These are phyloP conservation scores for Hermatobates lingyangjiaoensis DNA, from an alignment of 1,140 invertebrate species.

Conservation along the genomic window DNA sequence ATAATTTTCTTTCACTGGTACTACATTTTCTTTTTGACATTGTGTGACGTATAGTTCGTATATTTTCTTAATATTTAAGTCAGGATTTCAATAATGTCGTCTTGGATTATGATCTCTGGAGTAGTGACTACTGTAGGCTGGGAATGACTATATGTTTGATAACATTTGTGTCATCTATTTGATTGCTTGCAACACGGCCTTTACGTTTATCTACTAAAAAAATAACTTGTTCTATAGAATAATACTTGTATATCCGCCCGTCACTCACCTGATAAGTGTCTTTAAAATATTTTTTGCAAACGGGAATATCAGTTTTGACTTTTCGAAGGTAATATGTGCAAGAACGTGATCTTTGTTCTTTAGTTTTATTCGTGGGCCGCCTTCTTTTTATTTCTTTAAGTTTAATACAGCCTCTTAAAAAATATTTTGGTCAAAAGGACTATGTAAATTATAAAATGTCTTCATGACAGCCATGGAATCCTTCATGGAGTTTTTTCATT, in stretches of 20 bases:
- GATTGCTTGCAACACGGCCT: not conserved
- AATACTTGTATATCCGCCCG: not conserved
- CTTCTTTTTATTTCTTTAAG: conserved; percentile 13
- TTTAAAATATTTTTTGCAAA: conserved; percentile 4
- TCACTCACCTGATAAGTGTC: not conserved
- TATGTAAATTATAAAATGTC: too few relatives aligned
- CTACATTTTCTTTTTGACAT: conserved; percentile 22
- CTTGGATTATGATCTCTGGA: conserved; percentile 25
- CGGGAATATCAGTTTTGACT: conserved; percentile 3
- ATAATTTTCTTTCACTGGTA: conserved; percentile 27
- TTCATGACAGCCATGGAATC: too few relatives aligned
- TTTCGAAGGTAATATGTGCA: conserved; percentile 11
- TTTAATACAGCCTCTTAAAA: conserved; percentile 14
- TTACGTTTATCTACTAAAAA: not conserved
- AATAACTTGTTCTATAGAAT: conserved; percentile 1
- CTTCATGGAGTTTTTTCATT: too few relatives aligned
- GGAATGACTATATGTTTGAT: not conserved
- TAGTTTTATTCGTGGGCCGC: conserved; percentile 9
- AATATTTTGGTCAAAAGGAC: too few relatives aligned
- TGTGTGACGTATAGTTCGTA: conserved; percentile 26
- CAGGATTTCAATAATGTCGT: conserved; percentile 26
- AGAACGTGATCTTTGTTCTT: conserved; percentile 10
- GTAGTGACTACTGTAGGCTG: conserved; percentile 11
- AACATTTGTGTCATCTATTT: not conserved
- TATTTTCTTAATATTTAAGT: conserved; percentile 28